These are phyloP conservation scores for Orthosia incerta DNA, from an alignment of 2,888 invertebrate species.

Conservation along the genomic window DNA sequence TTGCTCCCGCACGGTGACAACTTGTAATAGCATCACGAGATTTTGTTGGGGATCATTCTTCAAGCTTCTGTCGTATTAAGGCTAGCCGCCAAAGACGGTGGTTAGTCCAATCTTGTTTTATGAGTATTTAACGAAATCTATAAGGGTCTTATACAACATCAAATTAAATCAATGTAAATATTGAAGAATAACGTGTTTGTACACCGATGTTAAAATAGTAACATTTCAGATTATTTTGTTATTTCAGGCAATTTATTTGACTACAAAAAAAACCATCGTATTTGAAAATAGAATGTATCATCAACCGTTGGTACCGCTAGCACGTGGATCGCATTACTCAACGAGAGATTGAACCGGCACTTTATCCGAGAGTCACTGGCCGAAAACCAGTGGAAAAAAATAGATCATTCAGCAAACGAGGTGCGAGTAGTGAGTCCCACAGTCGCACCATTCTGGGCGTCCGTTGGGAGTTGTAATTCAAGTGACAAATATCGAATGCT, in stretches of 20 bases:
- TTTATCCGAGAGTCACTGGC: slow-evolving; percentile 60
- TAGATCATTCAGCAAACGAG: slow-evolving; percentile 87
- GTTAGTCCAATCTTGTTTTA: slow-evolving; percentile 59
- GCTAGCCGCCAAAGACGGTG: slow-evolving; percentile 41
- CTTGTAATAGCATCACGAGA: slow-evolving; percentile 68
- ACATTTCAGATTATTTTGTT: slow-evolving; percentile 14
- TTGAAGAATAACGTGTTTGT: slow-evolving; percentile 18
- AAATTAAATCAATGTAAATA: slow-evolving; percentile 42
- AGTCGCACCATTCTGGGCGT: slow-evolving; percentile 81
- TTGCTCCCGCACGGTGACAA: slow-evolving; percentile 78
- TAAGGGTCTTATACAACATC: slow-evolving; percentile 25
- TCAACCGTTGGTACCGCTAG: slow-evolving; percentile 26
- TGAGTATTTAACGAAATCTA: slow-evolving; percentile 34
- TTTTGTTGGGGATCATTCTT: slow-evolving; percentile 67
- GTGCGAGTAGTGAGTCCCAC: slow-evolving; percentile 86
- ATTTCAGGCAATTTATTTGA: neutral
- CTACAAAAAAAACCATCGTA: slow-evolving; percentile 27
- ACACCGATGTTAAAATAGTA: slow-evolving; percentile 15
- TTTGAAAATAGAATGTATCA: slow-evolving; percentile 51
- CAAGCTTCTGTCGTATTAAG: slow-evolving; percentile 64
- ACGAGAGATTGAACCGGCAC: slow-evolving; percentile 53
- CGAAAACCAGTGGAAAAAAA: slow-evolving; percentile 78
- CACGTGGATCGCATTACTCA: slow-evolving; percentile 61
- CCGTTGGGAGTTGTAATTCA: slow-evolving; percentile 90
- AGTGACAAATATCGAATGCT: slow-evolving; percentile 91